These are phyloP conservation scores for Metalampra italica DNA, from an alignment of 2,888 invertebrate genomes.

Conservation along the genomic window DNA sequence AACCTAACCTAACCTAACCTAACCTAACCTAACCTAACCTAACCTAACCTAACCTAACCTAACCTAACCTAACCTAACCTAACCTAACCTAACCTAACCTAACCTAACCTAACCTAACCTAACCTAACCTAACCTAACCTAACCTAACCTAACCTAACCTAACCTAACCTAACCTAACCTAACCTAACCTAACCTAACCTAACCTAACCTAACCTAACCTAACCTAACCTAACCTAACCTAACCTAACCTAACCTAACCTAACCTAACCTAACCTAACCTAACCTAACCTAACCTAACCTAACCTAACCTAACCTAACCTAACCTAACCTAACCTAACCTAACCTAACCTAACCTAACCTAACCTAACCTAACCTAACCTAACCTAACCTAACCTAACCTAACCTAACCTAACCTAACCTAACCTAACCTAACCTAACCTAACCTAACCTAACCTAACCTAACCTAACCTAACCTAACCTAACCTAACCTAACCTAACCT, in stretches of 20 bases:
- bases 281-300: constrained; percentile 21
- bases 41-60: constrained; percentile 13
- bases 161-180: constrained; percentile 14
- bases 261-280: constrained; percentile 21
- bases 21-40: constrained; percentile 14
- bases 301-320: constrained; percentile 19
- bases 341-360: constrained; percentile 19
- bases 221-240: constrained; percentile 17
- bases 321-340: constrained; percentile 19
- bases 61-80: constrained; percentile 16
- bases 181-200: constrained; percentile 15
- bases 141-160: constrained; percentile 15
- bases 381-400: constrained; percentile 17
- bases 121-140: constrained; percentile 17
- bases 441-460: constrained; percentile 16
- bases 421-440: constrained; percentile 8
- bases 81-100: constrained; percentile 14
- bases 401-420: constrained; percentile 16
- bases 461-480: constrained; percentile 16
- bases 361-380: constrained; percentile 20
- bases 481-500: constrained; percentile 8
- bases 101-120: constrained; percentile 12
- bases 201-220: constrained; percentile 17
- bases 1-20: constrained; percentile 11
- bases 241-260: constrained; percentile 18